These are phyloP conservation scores for Sakesphorus luctuosus DNA, from an alignment of 2,113 vertebrate genomes.

Conservation along the genomic window DNA sequence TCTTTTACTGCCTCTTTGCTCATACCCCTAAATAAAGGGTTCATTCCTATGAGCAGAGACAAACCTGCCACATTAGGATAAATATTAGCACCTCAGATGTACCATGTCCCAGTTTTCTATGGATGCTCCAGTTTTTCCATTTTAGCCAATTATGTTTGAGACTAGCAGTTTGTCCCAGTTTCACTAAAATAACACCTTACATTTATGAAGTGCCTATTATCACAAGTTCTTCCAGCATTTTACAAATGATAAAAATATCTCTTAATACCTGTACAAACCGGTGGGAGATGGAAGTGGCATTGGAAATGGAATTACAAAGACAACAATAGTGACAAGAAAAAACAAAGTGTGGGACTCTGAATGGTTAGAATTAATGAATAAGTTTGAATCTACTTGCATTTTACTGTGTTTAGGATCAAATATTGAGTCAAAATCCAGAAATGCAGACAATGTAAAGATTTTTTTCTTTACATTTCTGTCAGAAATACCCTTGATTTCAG, in stretches of 20 bases:
- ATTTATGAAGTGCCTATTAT: slow-evolving; percentile 29
- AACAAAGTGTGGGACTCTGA: not conserved
- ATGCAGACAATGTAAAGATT: not conserved
- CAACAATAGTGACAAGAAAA: not conserved
- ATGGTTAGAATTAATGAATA: not conserved
- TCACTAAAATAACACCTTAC: slow-evolving; percentile 54
- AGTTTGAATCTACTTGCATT: not conserved
- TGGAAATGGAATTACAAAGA: not conserved
- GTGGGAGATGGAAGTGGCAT: not conserved
- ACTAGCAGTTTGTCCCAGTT: slow-evolving; percentile 53
- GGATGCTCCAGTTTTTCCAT: slow-evolving; percentile 34
- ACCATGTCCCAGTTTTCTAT: slow-evolving; percentile 25
- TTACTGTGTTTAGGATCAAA: not conserved
- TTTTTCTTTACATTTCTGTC: not conserved
- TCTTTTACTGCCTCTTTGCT: not conserved
- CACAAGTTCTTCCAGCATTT: slow-evolving; percentile 3
- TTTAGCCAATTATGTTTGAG: slow-evolving; percentile 60
- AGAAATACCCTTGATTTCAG: slow-evolving; percentile 22
- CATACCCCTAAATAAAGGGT: not conserved
- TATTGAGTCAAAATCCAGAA: not conserved
- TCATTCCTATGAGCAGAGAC: not conserved
- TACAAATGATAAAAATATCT: slow-evolving; percentile 25
- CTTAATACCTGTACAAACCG: not conserved
- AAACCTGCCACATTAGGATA: not conserved
- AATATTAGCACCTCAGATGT: not conserved